Percentiles rank a stretch among this genome's conserved stretches.
phyloP scores from a whole-genome alignment of 2,113 vertebrate species.

The Noturus placidus region DNA sequence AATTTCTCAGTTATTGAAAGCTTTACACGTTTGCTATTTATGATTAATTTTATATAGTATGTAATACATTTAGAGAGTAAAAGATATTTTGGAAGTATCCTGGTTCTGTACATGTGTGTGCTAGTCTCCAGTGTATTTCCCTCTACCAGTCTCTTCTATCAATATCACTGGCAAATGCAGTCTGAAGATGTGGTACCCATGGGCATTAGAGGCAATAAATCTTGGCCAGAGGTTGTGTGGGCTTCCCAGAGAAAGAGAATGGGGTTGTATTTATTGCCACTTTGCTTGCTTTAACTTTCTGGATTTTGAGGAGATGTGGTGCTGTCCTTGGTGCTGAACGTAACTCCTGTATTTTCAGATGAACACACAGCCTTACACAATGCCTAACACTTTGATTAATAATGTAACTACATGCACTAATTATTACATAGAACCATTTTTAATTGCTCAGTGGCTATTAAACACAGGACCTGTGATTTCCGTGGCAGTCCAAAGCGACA shows the following conservation, averaged over 20 bases:
- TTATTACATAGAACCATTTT: not conserved
- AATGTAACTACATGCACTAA: not conserved
- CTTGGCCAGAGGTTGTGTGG: conserved; percentile 72
- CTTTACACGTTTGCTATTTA: conserved; percentile 44
- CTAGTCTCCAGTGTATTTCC: conserved; percentile 30
- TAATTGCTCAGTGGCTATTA: not conserved
- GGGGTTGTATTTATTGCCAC: conserved; percentile 69
- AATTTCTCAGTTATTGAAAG: conserved; percentile 52
- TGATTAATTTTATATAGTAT: conserved; percentile 47
- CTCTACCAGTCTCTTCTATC: conserved; percentile 55
- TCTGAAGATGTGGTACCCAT: conserved; percentile 70
- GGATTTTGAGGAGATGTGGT: conserved; percentile 67
- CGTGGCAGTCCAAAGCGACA: not conserved
- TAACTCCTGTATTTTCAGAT: conserved; percentile 59
- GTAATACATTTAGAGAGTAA: conserved; percentile 40
- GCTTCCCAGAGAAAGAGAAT: conserved; percentile 72
- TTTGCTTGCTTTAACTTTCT: conserved; percentile 72
- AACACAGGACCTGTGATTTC: not conserved
- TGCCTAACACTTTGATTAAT: not conserved
- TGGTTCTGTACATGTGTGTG: conserved; percentile 37
- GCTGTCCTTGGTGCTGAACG: conserved; percentile 66
- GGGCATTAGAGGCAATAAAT: conserved; percentile 69
- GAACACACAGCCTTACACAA: not conserved
- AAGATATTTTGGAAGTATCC: conserved; percentile 34
- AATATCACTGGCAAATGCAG: conserved; percentile 64